Conservation (phyloP, 1,140 invertebrate species). For the Ephestia elutella region DNA sequence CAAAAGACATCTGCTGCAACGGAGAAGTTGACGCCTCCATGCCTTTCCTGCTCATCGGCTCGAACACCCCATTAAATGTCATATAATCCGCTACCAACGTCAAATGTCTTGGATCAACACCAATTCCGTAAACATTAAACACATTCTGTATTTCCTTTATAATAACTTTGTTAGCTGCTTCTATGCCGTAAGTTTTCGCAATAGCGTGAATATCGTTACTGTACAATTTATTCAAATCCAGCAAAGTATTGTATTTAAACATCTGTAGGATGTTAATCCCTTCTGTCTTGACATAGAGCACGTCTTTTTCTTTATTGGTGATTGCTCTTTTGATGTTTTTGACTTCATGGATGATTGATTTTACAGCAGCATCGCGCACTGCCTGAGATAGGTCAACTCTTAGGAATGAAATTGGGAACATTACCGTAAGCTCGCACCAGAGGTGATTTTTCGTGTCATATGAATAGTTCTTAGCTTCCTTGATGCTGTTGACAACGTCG, state of each 20-base stretch:
- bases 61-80: conserved; percentile 94
- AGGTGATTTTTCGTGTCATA: conserved; percentile 81
- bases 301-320: conserved; percentile 78
- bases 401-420: conserved; percentile 80
- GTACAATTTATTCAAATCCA: conserved; percentile 92
- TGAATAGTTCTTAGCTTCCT: conserved; percentile 78
- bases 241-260: conserved; percentile 84
- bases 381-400: conserved; percentile 86
- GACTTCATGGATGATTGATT: conserved; percentile 86
- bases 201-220: conserved; percentile 97
- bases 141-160: conserved; percentile 93
- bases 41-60: conserved; percentile 91
- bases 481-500: conserved; percentile 59
- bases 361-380: conserved; percentile 82
- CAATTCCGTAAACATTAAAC: conserved; percentile 97
- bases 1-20: conserved; percentile 98
- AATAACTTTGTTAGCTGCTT: conserved; percentile 93
- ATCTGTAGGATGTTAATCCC: conserved; percentile 95
- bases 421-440: conserved; percentile 73
- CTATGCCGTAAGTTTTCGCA: conserved; percentile 94
- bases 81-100: conserved; percentile 97
- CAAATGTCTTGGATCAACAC: conserved; percentile 95
- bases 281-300: conserved; percentile 89
- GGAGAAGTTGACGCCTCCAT: conserved; percentile 92
- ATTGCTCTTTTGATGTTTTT: conserved; percentile 89